These are phyloP conservation scores for Ictidomys tridecemlineatus DNA, from an alignment of 2,113 vertebrate species.

Conservation along the genomic window DNA sequence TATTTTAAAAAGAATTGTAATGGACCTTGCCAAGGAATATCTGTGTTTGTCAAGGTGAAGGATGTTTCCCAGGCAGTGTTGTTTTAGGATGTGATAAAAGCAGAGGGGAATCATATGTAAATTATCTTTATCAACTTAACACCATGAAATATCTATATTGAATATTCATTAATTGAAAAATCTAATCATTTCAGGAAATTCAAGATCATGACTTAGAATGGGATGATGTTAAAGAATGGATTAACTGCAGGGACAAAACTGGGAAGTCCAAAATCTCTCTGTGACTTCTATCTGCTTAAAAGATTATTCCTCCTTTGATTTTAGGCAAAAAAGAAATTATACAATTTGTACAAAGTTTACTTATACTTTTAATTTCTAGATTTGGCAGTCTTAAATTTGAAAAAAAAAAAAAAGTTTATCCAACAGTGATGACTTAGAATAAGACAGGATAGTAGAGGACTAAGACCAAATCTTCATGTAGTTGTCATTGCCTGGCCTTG, in stretches of 20 bases:
- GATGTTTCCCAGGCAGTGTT: not conserved
- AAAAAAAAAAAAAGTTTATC: not conserved
- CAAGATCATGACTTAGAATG: not conserved
- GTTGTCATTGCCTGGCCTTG: conserved; percentile 19
- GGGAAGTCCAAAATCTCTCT: not conserved
- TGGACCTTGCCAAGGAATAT: not conserved
- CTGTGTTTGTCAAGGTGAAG: not conserved
- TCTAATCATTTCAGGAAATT: not conserved
- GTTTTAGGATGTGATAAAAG: not conserved
- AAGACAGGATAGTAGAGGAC: not conserved
- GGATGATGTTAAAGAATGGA: not conserved
- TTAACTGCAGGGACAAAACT: not conserved
- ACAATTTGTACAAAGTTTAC: not conserved
- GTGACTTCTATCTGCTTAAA: not conserved
- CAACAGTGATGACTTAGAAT: conserved; percentile 5
- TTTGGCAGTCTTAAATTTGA: not conserved
- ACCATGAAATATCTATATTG: not conserved
- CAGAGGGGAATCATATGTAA: not conserved
- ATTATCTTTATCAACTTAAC: not conserved
- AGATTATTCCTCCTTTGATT: not conserved
- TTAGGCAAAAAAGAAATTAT: not conserved
- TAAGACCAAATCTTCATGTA: not conserved
- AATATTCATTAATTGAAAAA: conserved; percentile 1
- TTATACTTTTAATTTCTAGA: not conserved
- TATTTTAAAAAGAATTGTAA: not conserved